phyloP scores from a whole-genome alignment of 2,797 vertebrate genomes.

The Phyllotis vaccarum region DNA sequence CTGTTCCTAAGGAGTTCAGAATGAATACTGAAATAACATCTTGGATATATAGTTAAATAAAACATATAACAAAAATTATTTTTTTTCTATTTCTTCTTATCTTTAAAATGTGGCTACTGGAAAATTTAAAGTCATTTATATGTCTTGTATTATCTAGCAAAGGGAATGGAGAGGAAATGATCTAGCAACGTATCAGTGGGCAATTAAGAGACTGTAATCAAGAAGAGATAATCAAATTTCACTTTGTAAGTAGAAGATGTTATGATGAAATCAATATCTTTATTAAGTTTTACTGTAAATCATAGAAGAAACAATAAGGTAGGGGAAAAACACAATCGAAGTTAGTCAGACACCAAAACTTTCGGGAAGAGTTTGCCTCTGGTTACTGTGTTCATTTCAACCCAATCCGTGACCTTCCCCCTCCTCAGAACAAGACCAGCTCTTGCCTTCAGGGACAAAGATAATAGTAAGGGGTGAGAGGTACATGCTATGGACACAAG shows the following conservation, averaged over 20 bases:
- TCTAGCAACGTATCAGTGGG: neutral
- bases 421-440: neutral
- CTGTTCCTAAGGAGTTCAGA: neutral
- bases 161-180: neutral
- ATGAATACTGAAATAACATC: neutral
- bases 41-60: neutral
- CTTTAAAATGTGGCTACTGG: neutral
- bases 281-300: constrained; percentile 33
- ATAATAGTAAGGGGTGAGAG: neutral
- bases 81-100: neutral
- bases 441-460: neutral
- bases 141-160: neutral
- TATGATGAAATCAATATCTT: constrained; percentile 11
- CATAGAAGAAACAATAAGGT: constrained; percentile 9
- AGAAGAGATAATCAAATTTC: neutral
- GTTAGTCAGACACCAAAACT: neutral
- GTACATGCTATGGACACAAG: neutral
- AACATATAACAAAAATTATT: neutral
- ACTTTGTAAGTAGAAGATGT: constrained; percentile 13
- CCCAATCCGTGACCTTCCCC: neutral
- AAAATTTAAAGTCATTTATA: neutral
- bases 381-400: neutral
- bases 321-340: neutral
- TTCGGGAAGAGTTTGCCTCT: neutral
- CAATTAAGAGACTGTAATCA: neutral